A percentile compares a stretch with the other conserved stretches of the same genome.
These are phyloP conservation scores for Engystomops pustulosus DNA, from an alignment of 2,113 vertebrate genomes.

Conservation along the genomic window DNA sequence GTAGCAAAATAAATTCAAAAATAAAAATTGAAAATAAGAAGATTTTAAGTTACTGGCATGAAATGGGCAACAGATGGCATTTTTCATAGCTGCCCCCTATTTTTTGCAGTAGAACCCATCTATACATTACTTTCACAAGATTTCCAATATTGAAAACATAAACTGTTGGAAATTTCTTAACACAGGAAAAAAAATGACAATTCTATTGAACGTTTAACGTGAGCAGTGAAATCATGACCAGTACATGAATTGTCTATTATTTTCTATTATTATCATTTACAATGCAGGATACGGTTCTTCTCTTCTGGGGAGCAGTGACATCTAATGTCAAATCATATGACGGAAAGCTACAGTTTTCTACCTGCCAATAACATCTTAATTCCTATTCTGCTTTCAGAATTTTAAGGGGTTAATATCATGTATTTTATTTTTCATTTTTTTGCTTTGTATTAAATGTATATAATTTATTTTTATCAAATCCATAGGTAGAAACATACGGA, in stretches of 20 bases:
- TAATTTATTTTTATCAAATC: no score
- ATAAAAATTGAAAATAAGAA: no score
- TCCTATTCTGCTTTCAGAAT: background rate
- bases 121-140: background rate
- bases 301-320: background rate
- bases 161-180: background rate
- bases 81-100: no score
- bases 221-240: background rate
- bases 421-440: no score
- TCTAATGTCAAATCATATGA: background rate
- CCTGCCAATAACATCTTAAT: background rate
- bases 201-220: slow-evolving; percentile 3
- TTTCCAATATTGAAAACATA: background rate
- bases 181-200: background rate
- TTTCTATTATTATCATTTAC: slow-evolving; percentile 14
- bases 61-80: no score
- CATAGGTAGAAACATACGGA: no score
- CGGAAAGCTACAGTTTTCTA: background rate
- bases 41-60: no score
- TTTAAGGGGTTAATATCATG: background rate
- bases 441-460: no score
- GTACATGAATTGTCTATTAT: background rate
- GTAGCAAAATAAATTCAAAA: no score
- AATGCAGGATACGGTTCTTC: background rate
- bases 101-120: background rate